Evolutionary conservation across 2,113 vertebrate genomes (phyloP).

Genomic region (Apteryx mantelli): DNA sequence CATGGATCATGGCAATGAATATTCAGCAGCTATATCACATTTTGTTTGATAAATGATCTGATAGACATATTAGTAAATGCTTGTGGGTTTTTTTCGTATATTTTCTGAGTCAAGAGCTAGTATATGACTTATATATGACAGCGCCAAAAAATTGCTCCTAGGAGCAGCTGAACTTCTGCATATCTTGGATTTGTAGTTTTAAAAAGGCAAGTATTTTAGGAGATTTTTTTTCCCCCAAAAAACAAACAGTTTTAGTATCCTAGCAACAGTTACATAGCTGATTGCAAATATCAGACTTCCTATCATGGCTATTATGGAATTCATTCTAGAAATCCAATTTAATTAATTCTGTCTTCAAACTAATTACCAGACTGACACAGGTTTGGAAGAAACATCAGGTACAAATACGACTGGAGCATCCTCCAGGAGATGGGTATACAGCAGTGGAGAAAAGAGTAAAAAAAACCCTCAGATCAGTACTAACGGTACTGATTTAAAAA

Average conservation of each 20-base stretch:
- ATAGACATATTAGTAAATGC: neutral
- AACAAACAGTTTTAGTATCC: slow-evolving; percentile 52
- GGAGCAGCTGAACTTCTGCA: slow-evolving; percentile 18
- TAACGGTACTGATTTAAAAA: neutral
- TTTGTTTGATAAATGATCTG: neutral
- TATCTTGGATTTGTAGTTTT: slow-evolving; percentile 36
- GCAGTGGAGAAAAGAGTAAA: neutral
- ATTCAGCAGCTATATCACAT: neutral
- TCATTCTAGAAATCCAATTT: slow-evolving; percentile 46
- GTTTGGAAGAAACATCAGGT: neutral
- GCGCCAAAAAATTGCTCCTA: neutral
- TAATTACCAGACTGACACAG: neutral
- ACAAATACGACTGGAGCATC: neutral
- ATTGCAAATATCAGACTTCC: slow-evolving; percentile 53
- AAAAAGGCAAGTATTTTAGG: slow-evolving; percentile 50
- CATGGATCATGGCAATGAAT: neutral
- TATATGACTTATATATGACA: neutral
- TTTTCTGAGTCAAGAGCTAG: neutral
- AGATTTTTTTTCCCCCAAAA: slow-evolving; percentile 1
- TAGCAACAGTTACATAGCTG: slow-evolving; percentile 64
- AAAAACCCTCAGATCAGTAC: neutral
- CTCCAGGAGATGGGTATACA: neutral
- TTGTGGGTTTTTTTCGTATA: neutral
- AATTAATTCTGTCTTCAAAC: slow-evolving; percentile 10
- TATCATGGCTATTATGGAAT: slow-evolving; percentile 24